Evolutionary conservation across 2,797 vertebrate genomes (phyloP), one percentile per base, ranked within the genome.

Genomic region (Pangasius macronema): DNA sequence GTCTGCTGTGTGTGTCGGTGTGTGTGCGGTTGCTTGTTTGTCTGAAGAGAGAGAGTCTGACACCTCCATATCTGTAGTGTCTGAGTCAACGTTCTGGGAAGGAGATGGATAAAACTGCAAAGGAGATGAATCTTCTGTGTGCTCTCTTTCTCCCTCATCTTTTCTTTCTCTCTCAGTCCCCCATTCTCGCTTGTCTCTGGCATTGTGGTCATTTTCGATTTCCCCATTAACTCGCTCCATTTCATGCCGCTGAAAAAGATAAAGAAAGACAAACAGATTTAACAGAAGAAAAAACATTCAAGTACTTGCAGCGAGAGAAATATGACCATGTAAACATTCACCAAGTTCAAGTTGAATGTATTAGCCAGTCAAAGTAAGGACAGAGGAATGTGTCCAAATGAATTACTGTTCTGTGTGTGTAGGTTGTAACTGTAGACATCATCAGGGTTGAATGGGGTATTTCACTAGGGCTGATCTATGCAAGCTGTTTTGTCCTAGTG

Each of bases 141-240:
- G 91, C 3, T 92, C 89, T 33, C 49, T 51, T 20, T 85, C 77
- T 36, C 46, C 27, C 27, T 82, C 65, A 8, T 46, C 59, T 10
- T 80, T 72, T 70, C 73, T 77, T 57, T 85, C 55, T 83, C 61
- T 83, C 33, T 87, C 24, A 24, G 18, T 33, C 20, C 51, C 53
- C 30, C 30, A 57, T 14, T 76, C 93, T 81, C 91, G 95, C 42
- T 95, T 93, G 39, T 93, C 93, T 86, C 95, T 91, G 0, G 92
- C 46, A 2, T 92, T 82, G 20, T 94, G 95, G 89, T 91, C 87
- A 14, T 95, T 86, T 0, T 87, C 89, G 2, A 88, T 2, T 51
- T 94, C 96, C 86, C 97, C 97, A 51, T 98, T 99, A 91, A 98
- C 84, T 86, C 94, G 95, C 88, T 96, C 91, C 91, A 96, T 96